Conservation (phyloP, 2,797 vertebrate species). For the Dipus sagitta region DNA sequence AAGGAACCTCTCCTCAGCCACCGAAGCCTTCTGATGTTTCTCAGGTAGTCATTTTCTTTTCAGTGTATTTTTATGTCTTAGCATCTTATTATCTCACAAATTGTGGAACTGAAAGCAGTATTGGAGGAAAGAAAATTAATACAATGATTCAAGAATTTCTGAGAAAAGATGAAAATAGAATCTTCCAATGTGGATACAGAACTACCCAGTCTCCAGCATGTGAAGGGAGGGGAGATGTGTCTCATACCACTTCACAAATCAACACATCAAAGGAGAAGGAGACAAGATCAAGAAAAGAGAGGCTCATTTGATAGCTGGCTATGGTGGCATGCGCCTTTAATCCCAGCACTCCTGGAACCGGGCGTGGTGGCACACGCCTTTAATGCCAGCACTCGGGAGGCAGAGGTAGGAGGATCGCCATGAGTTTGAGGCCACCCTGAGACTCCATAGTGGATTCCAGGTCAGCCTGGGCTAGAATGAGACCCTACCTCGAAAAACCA, state of each 20-base stretch:
- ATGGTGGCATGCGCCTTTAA: too few relatives aligned
- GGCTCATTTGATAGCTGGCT: conserved; percentile 33
- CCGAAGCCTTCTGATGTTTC: background rate
- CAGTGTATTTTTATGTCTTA: background rate
- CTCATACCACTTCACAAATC: background rate
- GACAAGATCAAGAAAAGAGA: conserved; percentile 40
- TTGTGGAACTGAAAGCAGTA: conserved; percentile 43
- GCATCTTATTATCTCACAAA: conserved; percentile 34
- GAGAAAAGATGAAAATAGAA: conserved; percentile 34
- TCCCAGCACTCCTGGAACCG: too few relatives aligned
- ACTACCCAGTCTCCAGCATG: background rate
- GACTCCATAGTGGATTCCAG: too few relatives aligned
- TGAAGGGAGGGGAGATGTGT: background rate
- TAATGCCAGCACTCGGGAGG: too few relatives aligned
- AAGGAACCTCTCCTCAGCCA: background rate
- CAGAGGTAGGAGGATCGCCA: too few relatives aligned
- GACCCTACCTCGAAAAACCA: too few relatives aligned
- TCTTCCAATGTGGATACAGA: conserved; percentile 4
- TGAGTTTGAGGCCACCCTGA: too few relatives aligned
- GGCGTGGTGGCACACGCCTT: too few relatives aligned
- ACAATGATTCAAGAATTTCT: conserved; percentile 45
- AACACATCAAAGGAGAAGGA: conserved; percentile 33
- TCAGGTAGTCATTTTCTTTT: background rate
- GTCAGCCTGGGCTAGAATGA: too few relatives aligned
- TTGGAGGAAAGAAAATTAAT: conserved; percentile 42